These are phyloP conservation scores for Fundulus diaphanus DNA, from an alignment of 2,797 vertebrate species.

Conservation along the genomic window DNA sequence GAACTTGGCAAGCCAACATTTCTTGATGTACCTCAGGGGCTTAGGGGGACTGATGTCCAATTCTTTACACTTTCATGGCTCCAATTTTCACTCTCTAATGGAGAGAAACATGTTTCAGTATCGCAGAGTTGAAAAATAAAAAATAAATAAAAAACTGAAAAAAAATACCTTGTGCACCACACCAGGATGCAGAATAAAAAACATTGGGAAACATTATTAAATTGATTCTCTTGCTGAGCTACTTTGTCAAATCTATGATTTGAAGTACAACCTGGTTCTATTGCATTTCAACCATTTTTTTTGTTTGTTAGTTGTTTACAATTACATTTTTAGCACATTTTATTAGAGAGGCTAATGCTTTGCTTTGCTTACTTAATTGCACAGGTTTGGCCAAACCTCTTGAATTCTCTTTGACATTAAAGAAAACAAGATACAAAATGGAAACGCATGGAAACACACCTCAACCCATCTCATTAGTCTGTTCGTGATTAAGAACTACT, in stretches of 20 bases:
- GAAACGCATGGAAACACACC: slow-evolving; percentile 16
- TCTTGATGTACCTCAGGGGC: slow-evolving; percentile 66
- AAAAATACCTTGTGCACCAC: slow-evolving; percentile 18
- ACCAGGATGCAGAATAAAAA: slow-evolving; percentile 13
- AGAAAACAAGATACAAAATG: slow-evolving; percentile 10
- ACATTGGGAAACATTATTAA: slow-evolving; percentile 9
- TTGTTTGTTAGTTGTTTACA: background rate
- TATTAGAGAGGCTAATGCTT: background rate
- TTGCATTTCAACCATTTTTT: slow-evolving; percentile 7
- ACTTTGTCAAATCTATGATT: slow-evolving; percentile 33
- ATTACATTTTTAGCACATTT: background rate
- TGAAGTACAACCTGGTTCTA: slow-evolving; percentile 29
- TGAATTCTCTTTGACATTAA: slow-evolving; percentile 31
- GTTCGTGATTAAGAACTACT: slow-evolving; percentile 75
- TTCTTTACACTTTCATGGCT: slow-evolving; percentile 75
- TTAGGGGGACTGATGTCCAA: slow-evolving; percentile 65
- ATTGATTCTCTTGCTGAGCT: slow-evolving; percentile 26
- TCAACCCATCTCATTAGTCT: slow-evolving; percentile 67
- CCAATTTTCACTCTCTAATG: slow-evolving; percentile 76
- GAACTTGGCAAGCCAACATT: slow-evolving; percentile 49
- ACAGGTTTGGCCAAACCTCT: slow-evolving; percentile 37
- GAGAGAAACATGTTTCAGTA: slow-evolving; percentile 67
- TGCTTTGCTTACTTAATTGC: slow-evolving; percentile 4
- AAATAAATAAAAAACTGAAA: no score
- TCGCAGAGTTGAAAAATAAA: slow-evolving; percentile 46